phyloP scores from a whole-genome alignment of 2,797 vertebrate genomes.

The Clarias platycephalus region DNA sequence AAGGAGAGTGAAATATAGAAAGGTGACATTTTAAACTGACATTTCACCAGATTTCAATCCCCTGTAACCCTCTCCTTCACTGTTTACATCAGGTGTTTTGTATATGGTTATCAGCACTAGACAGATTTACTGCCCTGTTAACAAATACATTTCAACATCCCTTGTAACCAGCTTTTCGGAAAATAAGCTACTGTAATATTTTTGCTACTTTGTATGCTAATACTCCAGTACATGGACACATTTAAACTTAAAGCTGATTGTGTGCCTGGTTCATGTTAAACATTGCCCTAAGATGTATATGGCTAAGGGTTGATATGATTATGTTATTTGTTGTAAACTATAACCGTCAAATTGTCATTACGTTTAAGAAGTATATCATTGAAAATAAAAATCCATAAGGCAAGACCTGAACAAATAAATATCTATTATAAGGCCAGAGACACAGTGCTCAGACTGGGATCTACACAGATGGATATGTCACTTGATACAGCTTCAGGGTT shows the following conservation, averaged over 20 bases:
- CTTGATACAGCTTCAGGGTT: constrained; percentile 24
- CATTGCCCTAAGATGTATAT: too few species aligned
- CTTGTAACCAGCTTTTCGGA: background rate
- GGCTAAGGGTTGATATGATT: constrained; percentile 36
- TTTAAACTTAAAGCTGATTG: background rate
- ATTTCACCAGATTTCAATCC: background rate
- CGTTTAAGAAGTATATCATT: constrained; percentile 16
- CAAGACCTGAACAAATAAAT: constrained; percentile 43
- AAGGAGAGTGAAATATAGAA: too few species aligned
- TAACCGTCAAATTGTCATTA: background rate
- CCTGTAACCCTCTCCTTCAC: background rate
- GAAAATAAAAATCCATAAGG: constrained; percentile 29
- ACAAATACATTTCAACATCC: background rate
- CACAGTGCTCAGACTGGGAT: constrained; percentile 23
- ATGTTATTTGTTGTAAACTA: constrained; percentile 26
- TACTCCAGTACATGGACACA: background rate
- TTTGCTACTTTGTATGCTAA: background rate
- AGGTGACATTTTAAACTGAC: background rate
- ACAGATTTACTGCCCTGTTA: background rate
- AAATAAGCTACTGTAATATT: background rate
- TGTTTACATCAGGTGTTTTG: background rate
- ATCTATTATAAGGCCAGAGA: constrained; percentile 41
- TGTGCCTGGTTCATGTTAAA: background rate
- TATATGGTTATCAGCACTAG: background rate
- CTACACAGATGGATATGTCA: constrained; percentile 43